These are phyloP conservation scores for Sinocyclocheilus maitianheensis DNA, from an alignment of 2,113 vertebrate species.

Conservation along the genomic window DNA sequence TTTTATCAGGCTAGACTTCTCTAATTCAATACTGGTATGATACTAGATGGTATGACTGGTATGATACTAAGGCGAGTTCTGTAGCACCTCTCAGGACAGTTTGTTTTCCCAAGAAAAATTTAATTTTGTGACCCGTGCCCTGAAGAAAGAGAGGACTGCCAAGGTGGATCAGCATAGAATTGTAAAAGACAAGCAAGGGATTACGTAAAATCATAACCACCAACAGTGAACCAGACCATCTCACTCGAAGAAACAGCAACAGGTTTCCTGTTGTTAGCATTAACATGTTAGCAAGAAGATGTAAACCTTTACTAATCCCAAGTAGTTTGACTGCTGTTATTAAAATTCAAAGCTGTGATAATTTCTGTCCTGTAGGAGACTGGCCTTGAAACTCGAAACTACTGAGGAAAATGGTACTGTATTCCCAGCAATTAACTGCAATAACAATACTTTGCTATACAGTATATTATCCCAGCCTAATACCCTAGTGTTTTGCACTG, in stretches of 20 bases:
- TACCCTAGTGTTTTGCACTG: not conserved
- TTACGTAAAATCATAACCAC: constrained; percentile 22
- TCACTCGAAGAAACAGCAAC: not conserved
- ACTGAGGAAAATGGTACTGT: not conserved
- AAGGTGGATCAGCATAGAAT: constrained; percentile 6
- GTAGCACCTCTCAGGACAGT: not conserved
- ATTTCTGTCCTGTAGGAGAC: not conserved
- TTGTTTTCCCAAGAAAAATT: constrained; percentile 37
- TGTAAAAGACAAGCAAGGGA: constrained; percentile 3
- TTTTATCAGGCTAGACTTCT: not conserved
- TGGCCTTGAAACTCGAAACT: constrained; percentile 15
- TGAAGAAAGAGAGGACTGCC: constrained; percentile 26
- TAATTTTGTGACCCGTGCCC: constrained; percentile 3
- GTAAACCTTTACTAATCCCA: constrained; percentile 6
- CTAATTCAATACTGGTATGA: not conserved
- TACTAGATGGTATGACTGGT: not conserved
- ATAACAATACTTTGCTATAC: not conserved
- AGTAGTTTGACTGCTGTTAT: constrained; percentile 9
- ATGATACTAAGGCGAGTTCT: not conserved
- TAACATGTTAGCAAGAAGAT: not conserved
- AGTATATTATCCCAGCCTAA: not conserved
- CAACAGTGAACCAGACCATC: not conserved
- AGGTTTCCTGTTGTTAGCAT: constrained; percentile 1
- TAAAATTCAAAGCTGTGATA: not conserved
- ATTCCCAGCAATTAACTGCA: not conserved